Evolutionary conservation across 2,888 invertebrate genomes (phyloP).

Genomic region (Cantharis rufa): DNA sequence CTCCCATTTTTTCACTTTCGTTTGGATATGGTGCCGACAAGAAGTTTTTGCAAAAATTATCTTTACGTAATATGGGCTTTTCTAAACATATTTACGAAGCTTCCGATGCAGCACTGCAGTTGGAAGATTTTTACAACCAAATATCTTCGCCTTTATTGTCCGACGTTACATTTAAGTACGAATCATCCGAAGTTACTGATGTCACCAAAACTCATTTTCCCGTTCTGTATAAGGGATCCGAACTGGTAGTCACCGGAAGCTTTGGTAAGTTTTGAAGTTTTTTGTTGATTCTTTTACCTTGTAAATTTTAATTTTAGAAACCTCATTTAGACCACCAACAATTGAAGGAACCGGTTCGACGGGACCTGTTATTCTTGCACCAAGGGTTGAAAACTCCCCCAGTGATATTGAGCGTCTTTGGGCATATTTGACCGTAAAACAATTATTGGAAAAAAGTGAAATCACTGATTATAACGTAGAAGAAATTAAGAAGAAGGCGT

Average conservation of each 20-base stretch:
- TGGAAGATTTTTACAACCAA: constrained; percentile 69
- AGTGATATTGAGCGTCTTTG: constrained; percentile 61
- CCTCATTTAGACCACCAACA: background rate
- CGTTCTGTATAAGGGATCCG: constrained; percentile 65
- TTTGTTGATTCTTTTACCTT: no score
- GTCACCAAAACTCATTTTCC: constrained; percentile 63
- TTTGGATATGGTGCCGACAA: constrained; percentile 73
- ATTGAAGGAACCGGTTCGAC: background rate
- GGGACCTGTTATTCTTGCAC: constrained; percentile 1
- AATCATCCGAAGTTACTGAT: constrained; percentile 59
- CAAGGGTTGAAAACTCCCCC: constrained; percentile 3
- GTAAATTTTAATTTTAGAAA: background rate
- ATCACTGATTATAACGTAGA: constrained; percentile 37
- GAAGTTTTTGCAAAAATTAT: constrained; percentile 67
- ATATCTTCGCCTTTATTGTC: constrained; percentile 71
- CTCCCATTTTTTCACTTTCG: constrained; percentile 68
- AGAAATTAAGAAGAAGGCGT: constrained; percentile 58
- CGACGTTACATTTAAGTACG: constrained; percentile 68
- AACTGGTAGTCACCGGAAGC: constrained; percentile 66
- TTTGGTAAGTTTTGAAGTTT: background rate
- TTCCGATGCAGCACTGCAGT: constrained; percentile 68
- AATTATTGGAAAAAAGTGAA: constrained; percentile 61
- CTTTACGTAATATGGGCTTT: constrained; percentile 69
- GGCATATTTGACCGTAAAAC: constrained; percentile 70
- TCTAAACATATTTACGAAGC: constrained; percentile 73